Evolutionary conservation across 2,888 invertebrate species (phyloP).

Genomic region (Coelopa pilipes): DNA sequence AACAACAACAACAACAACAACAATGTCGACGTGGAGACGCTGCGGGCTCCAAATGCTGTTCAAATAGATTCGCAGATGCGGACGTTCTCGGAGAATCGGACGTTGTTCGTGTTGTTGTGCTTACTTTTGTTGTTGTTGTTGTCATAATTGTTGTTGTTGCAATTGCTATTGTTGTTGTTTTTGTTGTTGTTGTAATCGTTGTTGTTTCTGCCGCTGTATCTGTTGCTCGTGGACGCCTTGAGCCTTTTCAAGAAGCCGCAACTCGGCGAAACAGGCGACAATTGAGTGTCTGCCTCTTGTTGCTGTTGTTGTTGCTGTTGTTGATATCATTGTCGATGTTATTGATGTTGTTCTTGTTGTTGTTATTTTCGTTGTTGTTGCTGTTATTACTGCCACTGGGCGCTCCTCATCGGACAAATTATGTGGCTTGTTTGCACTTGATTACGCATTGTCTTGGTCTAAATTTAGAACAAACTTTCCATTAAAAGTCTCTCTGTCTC

Average conservation of each 20-base stretch:
- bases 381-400: neutral
- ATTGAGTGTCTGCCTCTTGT: constrained; percentile 3
- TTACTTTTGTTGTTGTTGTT: too few relatives aligned
- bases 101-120: too few relatives aligned
- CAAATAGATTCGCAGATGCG: constrained; percentile 2
- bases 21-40: too few relatives aligned
- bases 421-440: constrained; percentile 42
- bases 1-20: too few relatives aligned
- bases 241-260: constrained; percentile 39
- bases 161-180: too few relatives aligned
- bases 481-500: neutral
- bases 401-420: constrained; percentile 40
- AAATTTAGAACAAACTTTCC: constrained; percentile 29
- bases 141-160: too few relatives aligned
- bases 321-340: constrained; percentile 22
- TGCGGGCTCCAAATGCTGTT: constrained; percentile 12
- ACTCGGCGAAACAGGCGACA: constrained; percentile 27
- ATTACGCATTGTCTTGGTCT: constrained; percentile 36
- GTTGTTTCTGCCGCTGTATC: too few relatives aligned
- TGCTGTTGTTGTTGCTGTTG: constrained; percentile 40
- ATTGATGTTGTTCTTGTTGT: constrained; percentile 44
- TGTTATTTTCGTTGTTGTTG: constrained; percentile 4
- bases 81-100: neutral
- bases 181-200: too few relatives aligned
- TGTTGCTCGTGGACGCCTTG: neutral